A percentile compares a stretch with the other conserved stretches of the same genome.
Evolutionary conservation across 2,888 invertebrate genomes (phyloP).

Genomic region (Epirrhoe tristata): DNA sequence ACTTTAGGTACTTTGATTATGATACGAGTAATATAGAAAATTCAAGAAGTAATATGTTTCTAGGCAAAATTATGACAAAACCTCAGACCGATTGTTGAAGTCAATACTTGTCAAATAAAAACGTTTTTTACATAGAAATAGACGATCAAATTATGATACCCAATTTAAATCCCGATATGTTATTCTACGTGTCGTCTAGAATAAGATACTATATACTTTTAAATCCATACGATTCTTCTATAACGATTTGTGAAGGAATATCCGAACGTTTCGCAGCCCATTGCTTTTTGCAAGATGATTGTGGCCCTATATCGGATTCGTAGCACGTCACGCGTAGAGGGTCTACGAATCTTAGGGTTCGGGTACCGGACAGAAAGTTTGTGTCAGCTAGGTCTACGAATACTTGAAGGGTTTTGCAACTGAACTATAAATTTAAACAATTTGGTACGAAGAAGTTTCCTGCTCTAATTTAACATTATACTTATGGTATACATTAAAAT

Average conservation of each 20-base stretch:
- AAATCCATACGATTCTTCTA: slow-evolving; percentile 20
- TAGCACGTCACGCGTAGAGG: slow-evolving; percentile 38
- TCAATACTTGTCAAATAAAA: too few relatives aligned
- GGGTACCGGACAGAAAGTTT: slow-evolving; percentile 13
- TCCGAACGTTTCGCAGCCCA: slow-evolving; percentile 24
- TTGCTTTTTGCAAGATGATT: slow-evolving; percentile 26
- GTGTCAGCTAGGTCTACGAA: neutral
- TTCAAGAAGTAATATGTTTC: too few relatives aligned
- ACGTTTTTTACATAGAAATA: too few relatives aligned
- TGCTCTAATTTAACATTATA: too few relatives aligned
- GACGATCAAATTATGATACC: neutral
- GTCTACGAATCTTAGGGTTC: slow-evolving; percentile 29
- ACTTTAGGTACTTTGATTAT: too few relatives aligned
- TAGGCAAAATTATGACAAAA: too few relatives aligned
- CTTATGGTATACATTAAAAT: too few relatives aligned
- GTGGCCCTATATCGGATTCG: slow-evolving; percentile 31
- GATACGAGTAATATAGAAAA: too few relatives aligned
- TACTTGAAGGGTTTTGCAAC: neutral
- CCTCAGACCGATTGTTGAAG: too few relatives aligned
- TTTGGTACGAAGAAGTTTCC: too few relatives aligned
- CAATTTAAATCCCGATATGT: slow-evolving; percentile 9
- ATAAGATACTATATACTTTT: slow-evolving; percentile 22
- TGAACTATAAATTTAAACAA: neutral
- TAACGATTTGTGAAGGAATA: slow-evolving; percentile 23
- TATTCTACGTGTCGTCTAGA: slow-evolving; percentile 8